Evolutionary conservation across 92 coral and sea anemone genomes (phyloP), one percentile per base, ranked within the genome.

Genomic region (Heteractis magnifica): DNA sequence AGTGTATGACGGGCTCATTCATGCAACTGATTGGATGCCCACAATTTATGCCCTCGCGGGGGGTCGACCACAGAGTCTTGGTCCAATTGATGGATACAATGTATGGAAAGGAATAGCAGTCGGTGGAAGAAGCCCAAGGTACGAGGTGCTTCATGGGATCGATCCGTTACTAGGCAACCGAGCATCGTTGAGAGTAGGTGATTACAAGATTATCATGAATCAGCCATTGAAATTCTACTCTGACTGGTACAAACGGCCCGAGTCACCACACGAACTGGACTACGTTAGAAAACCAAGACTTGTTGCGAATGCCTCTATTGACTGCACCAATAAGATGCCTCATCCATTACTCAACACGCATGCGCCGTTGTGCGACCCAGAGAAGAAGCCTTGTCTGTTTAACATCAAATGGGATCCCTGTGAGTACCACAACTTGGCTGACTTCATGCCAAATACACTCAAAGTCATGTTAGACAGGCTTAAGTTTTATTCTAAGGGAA

Each of bases 371-470:
- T 97, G 99, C 56, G 82, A 90, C 85, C 99, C 99, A 18, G 90
- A 88, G 70, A 91, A 88, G 86, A 91, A 92, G 76, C 98, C 99
- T 8, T 97, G 99, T 82, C 84, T 97, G 82, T 97, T 94, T 83
- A 97, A 97, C 86, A 97, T 97, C 86, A 97, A 97, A 75, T 97
- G 99, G 99, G 99, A 97, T 72, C 99, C 99, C 44, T 97, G 99
- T 75, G 99, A 97, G 85, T 97, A 94, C 72, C 99, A 97, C 73
- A 97, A 97, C 78, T 74, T 97, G 81, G 99, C 99, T 5, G 97
- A 91, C 78, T 94, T 97, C 78, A 97, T 97, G 99, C 99, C 99
- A 9, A 97, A 94, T 77, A 97, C 99, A 18, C 79, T 97, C 81
- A 97, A 94, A 79, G 99, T 97, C 58, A 90, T 97, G 99, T 59